Conservation (phyloP, 2,888 invertebrate species). For the Hydrotaea diabolus region DNA sequence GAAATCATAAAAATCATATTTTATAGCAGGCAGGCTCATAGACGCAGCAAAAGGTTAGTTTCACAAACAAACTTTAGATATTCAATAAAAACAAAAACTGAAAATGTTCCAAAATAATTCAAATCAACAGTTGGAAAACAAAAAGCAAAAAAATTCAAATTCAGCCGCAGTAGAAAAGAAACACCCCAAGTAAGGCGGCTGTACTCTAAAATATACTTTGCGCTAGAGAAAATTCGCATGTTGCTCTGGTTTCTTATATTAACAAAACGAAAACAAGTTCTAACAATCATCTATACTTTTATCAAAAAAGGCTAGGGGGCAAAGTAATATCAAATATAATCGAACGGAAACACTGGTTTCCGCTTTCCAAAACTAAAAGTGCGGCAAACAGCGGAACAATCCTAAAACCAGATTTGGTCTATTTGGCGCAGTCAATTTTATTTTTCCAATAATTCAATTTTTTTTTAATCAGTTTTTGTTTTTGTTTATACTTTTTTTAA, state of each 20-base stretch:
- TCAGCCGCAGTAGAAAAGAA: neutral
- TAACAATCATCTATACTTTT: conserved; percentile 7
- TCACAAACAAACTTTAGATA: neutral
- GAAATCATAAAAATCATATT: neutral
- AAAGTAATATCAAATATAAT: neutral
- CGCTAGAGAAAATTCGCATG: neutral
- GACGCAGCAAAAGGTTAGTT: neutral
- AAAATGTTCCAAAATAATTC: neutral
- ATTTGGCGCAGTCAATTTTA: neutral
- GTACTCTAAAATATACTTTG: neutral
- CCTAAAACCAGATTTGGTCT: neutral
- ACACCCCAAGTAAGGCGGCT: neutral
- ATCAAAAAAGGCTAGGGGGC: neutral
- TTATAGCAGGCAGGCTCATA: neutral
- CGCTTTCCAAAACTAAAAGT: neutral
- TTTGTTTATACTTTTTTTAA: neutral
- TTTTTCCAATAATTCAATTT: neutral
- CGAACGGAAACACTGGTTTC: neutral
- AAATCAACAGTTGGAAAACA: conserved; percentile 6
- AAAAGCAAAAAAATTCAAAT: neutral
- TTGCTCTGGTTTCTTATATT: neutral
- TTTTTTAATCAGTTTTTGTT: neutral
- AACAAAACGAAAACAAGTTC: too few species aligned
- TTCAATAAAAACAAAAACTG: neutral
- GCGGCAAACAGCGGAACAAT: neutral